Evolutionary conservation across 2,113 vertebrate species (phyloP).

Genomic region (Uropsilus gracilis): DNA sequence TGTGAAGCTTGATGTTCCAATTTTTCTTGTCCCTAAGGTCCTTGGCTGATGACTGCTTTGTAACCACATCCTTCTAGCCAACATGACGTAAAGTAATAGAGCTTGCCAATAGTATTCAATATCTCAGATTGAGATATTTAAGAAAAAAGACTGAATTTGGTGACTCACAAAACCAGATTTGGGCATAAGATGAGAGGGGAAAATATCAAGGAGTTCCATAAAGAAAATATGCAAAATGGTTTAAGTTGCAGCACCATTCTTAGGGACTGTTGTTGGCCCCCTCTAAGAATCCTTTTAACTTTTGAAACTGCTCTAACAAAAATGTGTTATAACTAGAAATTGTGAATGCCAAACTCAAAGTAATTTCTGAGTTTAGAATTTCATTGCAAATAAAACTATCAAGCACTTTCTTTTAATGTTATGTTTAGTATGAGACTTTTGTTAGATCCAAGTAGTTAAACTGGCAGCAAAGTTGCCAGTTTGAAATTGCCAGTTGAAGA

Average conservation of each 20-base stretch:
- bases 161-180: constrained; percentile 14
- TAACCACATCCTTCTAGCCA: neutral
- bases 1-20: neutral
- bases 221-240: neutral
- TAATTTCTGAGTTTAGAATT: constrained; percentile 18
- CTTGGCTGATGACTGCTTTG: neutral
- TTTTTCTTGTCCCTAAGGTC: neutral
- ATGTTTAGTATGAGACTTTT: neutral
- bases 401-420: neutral
- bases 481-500: too few relatives aligned
- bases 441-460: neutral
- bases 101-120: neutral
- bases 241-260: neutral
- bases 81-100: neutral
- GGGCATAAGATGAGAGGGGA: neutral
- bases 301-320: constrained; percentile 12
- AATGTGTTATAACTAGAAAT: constrained; percentile 16
- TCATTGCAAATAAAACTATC: neutral
- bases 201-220: neutral
- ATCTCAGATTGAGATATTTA: neutral
- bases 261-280: neutral
- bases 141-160: neutral
- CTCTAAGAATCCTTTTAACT: neutral
- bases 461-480: neutral
- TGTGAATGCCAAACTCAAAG: neutral